phyloP scores from a whole-genome alignment of 2,113 vertebrate species.

The Heterochromis multidens region DNA sequence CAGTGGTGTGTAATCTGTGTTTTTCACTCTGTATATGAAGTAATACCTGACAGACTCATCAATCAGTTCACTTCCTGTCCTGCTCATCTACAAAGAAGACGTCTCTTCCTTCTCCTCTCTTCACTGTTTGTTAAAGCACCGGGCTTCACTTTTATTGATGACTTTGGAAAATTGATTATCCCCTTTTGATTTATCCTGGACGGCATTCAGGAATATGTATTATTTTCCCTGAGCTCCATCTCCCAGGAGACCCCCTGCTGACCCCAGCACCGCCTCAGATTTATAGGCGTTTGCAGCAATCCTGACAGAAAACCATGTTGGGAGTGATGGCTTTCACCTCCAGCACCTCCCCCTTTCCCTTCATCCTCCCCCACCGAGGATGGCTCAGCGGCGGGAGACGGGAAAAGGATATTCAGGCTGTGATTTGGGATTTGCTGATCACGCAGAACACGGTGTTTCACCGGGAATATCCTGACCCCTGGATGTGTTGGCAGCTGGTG shows the following conservation, averaged over 20 bases:
- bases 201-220: not conserved
- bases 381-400: not conserved
- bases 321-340: slow-evolving; percentile 24
- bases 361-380: rapidly evolving
- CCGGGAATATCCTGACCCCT: not conserved
- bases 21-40: not conserved
- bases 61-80: not conserved
- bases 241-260: not conserved
- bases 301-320: not conserved
- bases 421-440: slow-evolving; percentile 25
- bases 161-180: not conserved
- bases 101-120: not conserved
- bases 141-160: not conserved
- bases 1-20: not conserved
- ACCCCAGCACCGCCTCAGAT: not conserved
- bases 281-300: not conserved
- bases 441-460: not conserved
- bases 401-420: not conserved
- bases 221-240: not conserved
- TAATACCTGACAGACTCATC: not conserved
- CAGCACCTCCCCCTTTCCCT: not conserved
- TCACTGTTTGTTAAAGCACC: not conserved
- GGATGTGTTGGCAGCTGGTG: not conserved
- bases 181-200: not conserved
- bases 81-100: not conserved